A percentile compares a stretch with the other conserved stretches of the same genome.
Conservation (phyloP, 2,888 invertebrate species). For the Lepeophtheirus nordmannii region DNA sequence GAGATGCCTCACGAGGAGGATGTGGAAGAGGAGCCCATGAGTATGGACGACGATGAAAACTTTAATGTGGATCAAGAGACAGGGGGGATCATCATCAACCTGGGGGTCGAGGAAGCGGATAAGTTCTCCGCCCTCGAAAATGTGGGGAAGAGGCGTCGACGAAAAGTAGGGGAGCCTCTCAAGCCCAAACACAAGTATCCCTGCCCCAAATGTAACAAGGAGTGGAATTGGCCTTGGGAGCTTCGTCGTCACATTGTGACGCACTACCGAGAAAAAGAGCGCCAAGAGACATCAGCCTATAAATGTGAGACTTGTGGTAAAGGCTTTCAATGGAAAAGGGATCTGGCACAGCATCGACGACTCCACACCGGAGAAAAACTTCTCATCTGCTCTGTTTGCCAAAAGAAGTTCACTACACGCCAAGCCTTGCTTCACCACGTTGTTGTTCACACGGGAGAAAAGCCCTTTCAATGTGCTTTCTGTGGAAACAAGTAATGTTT, state of each 20-base stretch:
- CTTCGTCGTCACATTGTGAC: slow-evolving; percentile 16
- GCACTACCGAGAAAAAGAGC: slow-evolving; percentile 16
- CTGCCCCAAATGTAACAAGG: slow-evolving; percentile 20
- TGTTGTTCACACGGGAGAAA: slow-evolving; percentile 23
- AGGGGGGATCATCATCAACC: too few species aligned
- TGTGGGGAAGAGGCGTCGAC: too few species aligned
- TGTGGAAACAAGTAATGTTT: slow-evolving; percentile 16
- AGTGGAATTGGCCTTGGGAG: slow-evolving; percentile 24
- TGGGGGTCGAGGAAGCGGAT: too few species aligned
- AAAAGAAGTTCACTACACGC: slow-evolving; percentile 18
- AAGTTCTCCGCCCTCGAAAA: too few species aligned
- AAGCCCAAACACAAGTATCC: slow-evolving; percentile 17
- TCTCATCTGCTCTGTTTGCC: slow-evolving; percentile 19
- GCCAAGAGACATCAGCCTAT: background rate
- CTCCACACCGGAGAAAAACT: slow-evolving; percentile 18
- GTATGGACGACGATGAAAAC: too few species aligned
- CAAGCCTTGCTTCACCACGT: slow-evolving; percentile 23
- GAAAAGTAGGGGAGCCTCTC: background rate
- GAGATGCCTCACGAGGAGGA: too few species aligned
- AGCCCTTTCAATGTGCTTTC: slow-evolving; percentile 21
- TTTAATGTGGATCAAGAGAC: too few species aligned
- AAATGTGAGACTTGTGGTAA: slow-evolving; percentile 9
- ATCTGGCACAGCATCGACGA: slow-evolving; percentile 10
- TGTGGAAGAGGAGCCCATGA: too few species aligned
- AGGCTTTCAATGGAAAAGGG: slow-evolving; percentile 21